Evolutionary conservation across 2,797 vertebrate species (phyloP).

Genomic region (Enteromius treurensis): DNA sequence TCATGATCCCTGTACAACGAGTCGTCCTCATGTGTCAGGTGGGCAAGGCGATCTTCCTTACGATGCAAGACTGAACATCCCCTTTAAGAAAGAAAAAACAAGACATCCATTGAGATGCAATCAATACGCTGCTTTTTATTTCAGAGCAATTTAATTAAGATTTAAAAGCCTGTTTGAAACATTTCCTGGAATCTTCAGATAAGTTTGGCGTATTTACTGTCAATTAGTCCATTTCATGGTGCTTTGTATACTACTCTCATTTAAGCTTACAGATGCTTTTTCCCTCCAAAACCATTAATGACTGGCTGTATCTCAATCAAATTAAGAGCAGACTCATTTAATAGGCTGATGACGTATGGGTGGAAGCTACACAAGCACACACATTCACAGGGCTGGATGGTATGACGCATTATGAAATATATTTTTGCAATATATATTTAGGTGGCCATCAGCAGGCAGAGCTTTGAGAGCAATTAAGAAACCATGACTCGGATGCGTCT

Average conservation of each 20-base stretch:
- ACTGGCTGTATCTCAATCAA: background rate
- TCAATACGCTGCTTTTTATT: constrained; percentile 21
- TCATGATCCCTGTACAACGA: constrained; percentile 68
- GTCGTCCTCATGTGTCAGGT: constrained; percentile 63
- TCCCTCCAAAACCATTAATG: constrained; percentile 27
- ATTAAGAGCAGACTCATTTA: constrained; percentile 22
- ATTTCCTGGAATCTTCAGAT: constrained; percentile 9
- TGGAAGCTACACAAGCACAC: background rate
- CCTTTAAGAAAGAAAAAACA: constrained; percentile 36
- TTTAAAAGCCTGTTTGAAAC: constrained; percentile 1
- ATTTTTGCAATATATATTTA: background rate
- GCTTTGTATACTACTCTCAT: background rate
- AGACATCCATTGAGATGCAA: constrained; percentile 3
- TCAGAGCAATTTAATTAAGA: constrained; percentile 3
- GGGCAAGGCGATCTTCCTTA: constrained; percentile 22
- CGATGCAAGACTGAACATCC: constrained; percentile 38
- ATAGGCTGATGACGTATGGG: background rate
- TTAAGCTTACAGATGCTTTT: background rate
- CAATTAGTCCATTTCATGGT: constrained; percentile 19
- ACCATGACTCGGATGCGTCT: background rate
- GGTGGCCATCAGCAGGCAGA: background rate
- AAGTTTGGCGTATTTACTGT: constrained; percentile 21
- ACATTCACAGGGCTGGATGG: background rate
- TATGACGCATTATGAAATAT: background rate
- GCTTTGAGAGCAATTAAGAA: background rate